A percentile compares a stretch with the other conserved stretches of the same genome.
Conservation (phyloP, 2,888 invertebrate species). For the Athripsodes cinereus region DNA sequence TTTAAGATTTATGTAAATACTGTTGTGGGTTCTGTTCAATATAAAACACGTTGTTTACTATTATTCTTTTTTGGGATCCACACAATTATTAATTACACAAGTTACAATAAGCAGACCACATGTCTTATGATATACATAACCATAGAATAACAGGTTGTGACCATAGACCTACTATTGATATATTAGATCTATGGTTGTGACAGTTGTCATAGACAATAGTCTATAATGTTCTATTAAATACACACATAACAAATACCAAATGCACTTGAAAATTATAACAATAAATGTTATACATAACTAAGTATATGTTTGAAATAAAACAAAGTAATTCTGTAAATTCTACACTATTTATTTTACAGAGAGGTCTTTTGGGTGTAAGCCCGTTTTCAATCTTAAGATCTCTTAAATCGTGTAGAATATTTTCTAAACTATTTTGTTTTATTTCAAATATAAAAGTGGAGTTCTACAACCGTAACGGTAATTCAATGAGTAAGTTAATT, state of each 20-base stretch:
- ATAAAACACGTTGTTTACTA: no score
- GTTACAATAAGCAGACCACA: no score
- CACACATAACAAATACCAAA: not conserved
- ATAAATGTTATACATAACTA: not conserved
- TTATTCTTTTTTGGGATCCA: no score
- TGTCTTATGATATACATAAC: no score
- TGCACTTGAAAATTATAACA: not conserved
- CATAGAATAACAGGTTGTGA: no score
- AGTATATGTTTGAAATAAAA: not conserved
- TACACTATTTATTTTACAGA: not conserved
- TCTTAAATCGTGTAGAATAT: not conserved
- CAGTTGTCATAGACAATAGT: no score
- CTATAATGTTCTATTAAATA: no score
- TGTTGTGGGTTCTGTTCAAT: no score
- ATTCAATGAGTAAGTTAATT: not conserved
- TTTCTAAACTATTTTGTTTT: not conserved
- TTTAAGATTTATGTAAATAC: no score
- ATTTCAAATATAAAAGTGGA: not conserved
- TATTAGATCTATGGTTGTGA: no score
- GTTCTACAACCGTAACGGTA: not conserved
- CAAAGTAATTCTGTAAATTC: not conserved
- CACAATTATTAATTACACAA: no score
- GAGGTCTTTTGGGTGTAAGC: not conserved
- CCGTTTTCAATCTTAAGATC: not conserved
- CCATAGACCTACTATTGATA: no score